A percentile compares a stretch with the other conserved stretches of the same genome.
Evolutionary conservation across 2,888 invertebrate species (phyloP).

Genomic region (Carterocephalus palaemon): DNA sequence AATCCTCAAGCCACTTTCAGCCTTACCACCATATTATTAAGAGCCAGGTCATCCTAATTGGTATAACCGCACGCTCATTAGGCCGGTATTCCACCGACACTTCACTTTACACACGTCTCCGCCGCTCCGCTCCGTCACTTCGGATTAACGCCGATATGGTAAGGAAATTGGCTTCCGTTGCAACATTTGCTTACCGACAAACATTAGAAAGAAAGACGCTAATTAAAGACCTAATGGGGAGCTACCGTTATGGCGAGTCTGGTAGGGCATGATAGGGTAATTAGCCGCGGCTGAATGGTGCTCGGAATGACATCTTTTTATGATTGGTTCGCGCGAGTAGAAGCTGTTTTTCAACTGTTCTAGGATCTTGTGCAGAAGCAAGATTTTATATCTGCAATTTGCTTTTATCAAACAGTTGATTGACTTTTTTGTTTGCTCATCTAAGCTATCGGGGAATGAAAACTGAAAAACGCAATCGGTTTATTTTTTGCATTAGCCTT

Average conservation of each 20-base stretch:
- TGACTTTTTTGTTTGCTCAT: no score
- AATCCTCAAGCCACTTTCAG: slow-evolving; percentile 1
- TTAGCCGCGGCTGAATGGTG: slow-evolving; percentile 9
- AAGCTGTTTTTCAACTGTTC: no score
- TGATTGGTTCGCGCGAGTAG: slow-evolving; percentile 1
- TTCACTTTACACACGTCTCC: slow-evolving; percentile 14
- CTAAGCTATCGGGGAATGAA: no score
- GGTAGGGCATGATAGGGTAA: slow-evolving; percentile 23
- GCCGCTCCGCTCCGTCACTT: slow-evolving; percentile 19
- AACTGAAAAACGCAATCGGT: no score
- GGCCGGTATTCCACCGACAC: slow-evolving; percentile 19
- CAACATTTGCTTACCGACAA: slow-evolving; percentile 12
- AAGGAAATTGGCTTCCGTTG: slow-evolving; percentile 21
- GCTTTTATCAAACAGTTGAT: no score
- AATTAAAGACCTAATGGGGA: slow-evolving; percentile 12
- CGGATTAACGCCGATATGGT: slow-evolving; percentile 23
- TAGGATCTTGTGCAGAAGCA: no score
- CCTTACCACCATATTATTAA: slow-evolving; percentile 1
- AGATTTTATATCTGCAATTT: no score
- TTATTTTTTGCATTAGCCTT: no score
- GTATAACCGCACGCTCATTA: slow-evolving; percentile 16
- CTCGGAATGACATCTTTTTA: slow-evolving; percentile 10
- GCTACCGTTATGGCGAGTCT: slow-evolving; percentile 16
- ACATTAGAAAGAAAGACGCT: slow-evolving; percentile 14
- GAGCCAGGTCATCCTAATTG: slow-evolving; percentile 2